Base-by-base conservation (phyloP, 1,140 invertebrate genomes). In the Teleopsis dalmanni region DNA sequence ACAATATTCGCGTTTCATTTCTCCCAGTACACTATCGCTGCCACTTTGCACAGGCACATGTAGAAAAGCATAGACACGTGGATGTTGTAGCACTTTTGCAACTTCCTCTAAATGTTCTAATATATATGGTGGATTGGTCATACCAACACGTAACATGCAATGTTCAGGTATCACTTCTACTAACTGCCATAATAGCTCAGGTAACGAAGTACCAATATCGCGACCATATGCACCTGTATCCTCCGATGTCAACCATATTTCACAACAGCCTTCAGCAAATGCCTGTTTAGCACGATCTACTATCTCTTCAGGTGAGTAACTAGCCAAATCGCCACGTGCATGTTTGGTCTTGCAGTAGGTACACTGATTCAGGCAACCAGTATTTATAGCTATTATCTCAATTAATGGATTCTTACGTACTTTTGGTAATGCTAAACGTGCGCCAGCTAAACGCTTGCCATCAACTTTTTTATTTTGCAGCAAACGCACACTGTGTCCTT, bases 271-370 rank as follows among this genome's bases (percentile, higher is more conserved):
- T 73, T 99, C 95, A 47, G 76, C 69, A 60, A 92, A 97, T 0
- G 92, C 91, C 72, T 94, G 89, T 47, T 75, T 67, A 0, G 88
- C 88, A 50, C 88, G 73, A 13, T 81, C 79, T 0, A 91, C 78
- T 22, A 92, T 90, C 71, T 91, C 85, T 47, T 87, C 83, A 0
- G 89, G 84, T 0, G 83, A 81, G 74, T 98, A 99, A 69, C 93
- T 97, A 0, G 89, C 93, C 2, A 99, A 69, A 65, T 98, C 88
- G 1, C 96, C 96, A 52, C 95, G 73, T 0, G 95, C 95, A 73
- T 96, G 92, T 69, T 98, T 98, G 0, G 95, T 99, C 72, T 98
- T 98, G 63, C 95, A 98, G 66, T 98, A 99, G 0, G 95, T 98
- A 68, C 96, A 99, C 57, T 97, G 90, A 75, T 99, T 99, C 4